Evolutionary conservation across 2,888 invertebrate genomes (phyloP), one percentile per base, ranked within the genome.

Genomic region (Heteropelma amictum): DNA sequence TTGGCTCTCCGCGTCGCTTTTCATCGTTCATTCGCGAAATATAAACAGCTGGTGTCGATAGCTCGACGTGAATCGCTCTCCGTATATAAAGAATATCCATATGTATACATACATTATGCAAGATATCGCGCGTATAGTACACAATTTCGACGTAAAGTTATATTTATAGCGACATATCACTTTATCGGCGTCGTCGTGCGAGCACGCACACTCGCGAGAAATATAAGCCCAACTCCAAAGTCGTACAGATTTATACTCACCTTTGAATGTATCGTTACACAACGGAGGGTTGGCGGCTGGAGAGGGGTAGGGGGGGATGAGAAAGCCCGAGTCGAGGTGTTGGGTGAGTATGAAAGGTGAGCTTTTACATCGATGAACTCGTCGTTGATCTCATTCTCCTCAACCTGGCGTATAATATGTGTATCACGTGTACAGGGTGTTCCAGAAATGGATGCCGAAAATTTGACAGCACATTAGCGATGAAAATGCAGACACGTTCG

Each of bases 111-210:
- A 38, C 17, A 53, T 12, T n/a, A n/a, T n/a, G n/a, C n/a, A n/a
- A 5, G n/a, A 64, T 28, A 26, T 38, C 5, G 6, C 12, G 3
- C n/a, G 33, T 28, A 51, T 21, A 28, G 26, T 49, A 33, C 42
- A 28, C 45, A 30, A n/a, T 14, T 33, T 40, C 35, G 42, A 35
- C 67, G 63, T 71, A 75, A 67, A n/a, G n/a, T 61, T 71, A 71
- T 75, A 75, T 75, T 71, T 67, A 71, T 71, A 56, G 71, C 65
- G 75, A 71, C 75, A 75, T 75, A 75, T 75, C 67, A 71, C 71
- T 75, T 71, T 75, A 75, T 75, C 63, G 63, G 67, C 28, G 67
- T 75, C 71, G 56, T 67, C 71, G 58, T 63, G 75, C 51, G 28
- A n/a, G n/a, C 30, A 35, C 38, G 35, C 38, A 38, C 26, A 60